Evolutionary conservation across 2,113 vertebrate genomes (phyloP).

Genomic region (Etheostoma cragini): DNA sequence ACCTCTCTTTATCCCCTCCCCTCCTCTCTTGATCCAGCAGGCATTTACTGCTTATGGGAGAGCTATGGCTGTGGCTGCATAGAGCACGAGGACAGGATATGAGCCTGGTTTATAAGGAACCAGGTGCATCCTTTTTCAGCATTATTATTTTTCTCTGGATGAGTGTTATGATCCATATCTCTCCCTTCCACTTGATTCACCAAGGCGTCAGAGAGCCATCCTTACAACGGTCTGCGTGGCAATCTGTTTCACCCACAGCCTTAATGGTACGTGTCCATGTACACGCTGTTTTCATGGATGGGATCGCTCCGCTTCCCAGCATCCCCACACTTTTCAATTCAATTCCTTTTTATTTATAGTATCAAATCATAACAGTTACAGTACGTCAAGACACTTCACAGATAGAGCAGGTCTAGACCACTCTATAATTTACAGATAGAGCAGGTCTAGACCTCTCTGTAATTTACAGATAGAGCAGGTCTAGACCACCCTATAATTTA

Average conservation of each 20-base stretch:
- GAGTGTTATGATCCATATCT: not conserved
- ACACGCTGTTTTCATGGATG: too few relatives aligned
- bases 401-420: too few relatives aligned
- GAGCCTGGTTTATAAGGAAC: constrained; percentile 50
- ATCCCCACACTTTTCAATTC: too few relatives aligned
- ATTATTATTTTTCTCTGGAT: not conserved
- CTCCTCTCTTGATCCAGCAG: not conserved
- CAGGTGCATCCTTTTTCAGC: constrained; percentile 62
- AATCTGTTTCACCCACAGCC: not conserved
- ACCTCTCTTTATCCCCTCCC: not conserved
- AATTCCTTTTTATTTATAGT: too few relatives aligned
- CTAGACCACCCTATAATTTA: too few relatives aligned
- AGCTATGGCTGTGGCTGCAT: not conserved
- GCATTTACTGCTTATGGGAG: constrained; percentile 1
- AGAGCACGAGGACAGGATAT: constrained; percentile 51
- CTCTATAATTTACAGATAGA: too few relatives aligned
- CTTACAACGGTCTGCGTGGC: not conserved
- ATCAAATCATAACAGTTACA: too few relatives aligned
- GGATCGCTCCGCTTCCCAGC: too few relatives aligned
- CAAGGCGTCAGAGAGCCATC: not conserved
- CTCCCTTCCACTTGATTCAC: not conserved
- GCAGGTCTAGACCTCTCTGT: too few relatives aligned
- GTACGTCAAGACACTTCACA: too few relatives aligned
- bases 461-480: too few relatives aligned
- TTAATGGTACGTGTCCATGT: not conserved